phyloP scores from a whole-genome alignment of 2,888 invertebrate species.

The Dasysyrphus albostriatus region DNA sequence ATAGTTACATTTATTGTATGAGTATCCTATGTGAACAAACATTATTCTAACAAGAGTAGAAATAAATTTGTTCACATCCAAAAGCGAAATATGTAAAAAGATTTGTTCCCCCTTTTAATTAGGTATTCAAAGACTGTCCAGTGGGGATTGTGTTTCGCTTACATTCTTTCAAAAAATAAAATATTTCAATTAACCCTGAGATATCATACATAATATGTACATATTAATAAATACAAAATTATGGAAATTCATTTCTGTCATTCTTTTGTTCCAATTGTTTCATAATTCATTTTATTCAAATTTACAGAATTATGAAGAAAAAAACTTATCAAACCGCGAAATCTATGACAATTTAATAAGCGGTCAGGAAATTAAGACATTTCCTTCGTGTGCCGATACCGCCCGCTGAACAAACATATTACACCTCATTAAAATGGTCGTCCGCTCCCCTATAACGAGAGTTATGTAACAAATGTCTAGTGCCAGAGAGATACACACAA shows the following conservation, averaged over 20 bases:
- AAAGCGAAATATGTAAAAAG: background rate
- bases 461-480: slow-evolving; percentile 47
- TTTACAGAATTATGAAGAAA: slow-evolving; percentile 31
- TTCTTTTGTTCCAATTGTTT: slow-evolving; percentile 51
- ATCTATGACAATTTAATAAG: slow-evolving; percentile 75
- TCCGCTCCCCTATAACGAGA: background rate
- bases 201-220: background rate
- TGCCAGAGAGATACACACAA: slow-evolving; percentile 29
- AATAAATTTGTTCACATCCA: background rate
- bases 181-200: slow-evolving; percentile 62
- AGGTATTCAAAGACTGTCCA: background rate
- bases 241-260: slow-evolving; percentile 54
- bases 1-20: background rate
- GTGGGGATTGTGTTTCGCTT: background rate
- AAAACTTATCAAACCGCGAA: slow-evolving; percentile 72
- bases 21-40: slow-evolving; percentile 21
- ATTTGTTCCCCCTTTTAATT: background rate
- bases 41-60: slow-evolving; percentile 1
- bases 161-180: background rate
- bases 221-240: slow-evolving; percentile 43
- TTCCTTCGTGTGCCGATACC: slow-evolving; percentile 57
- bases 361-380: slow-evolving; percentile 66
- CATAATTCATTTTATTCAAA: slow-evolving; percentile 58
- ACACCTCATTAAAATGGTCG: slow-evolving; percentile 73
- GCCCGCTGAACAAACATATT: slow-evolving; percentile 74